Percentiles rank a stretch among this genome's conserved stretches.
phyloP scores from a whole-genome alignment of 1,140 invertebrate genomes.

The Prorops nasuta region DNA sequence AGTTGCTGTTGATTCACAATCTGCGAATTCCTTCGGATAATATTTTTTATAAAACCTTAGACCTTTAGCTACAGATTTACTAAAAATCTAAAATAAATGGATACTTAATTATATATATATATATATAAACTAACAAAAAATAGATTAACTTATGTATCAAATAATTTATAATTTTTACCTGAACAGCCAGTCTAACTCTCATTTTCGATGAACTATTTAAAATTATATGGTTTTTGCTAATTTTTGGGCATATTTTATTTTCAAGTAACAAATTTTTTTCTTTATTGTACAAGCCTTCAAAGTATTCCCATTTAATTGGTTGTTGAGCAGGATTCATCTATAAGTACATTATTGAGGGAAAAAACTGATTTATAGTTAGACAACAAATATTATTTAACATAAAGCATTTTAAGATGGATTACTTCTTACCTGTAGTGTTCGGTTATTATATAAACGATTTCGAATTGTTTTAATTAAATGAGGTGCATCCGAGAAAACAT shows the following conservation, averaged over 20 bases:
- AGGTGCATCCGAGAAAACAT: no score
- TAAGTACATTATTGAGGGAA: not conserved
- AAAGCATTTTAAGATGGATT: not conserved
- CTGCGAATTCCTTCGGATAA: no score
- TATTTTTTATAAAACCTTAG: no score
- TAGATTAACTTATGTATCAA: no score
- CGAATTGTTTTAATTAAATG: not conserved
- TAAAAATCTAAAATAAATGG: no score
- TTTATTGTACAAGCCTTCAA: not conserved
- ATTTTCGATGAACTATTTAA: constrained; percentile 12
- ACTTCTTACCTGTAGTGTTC: not conserved
- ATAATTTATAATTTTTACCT: no score
- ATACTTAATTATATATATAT: no score
- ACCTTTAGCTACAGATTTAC: no score
- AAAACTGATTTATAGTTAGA: not conserved
- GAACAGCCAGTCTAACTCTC: constrained; percentile 1
- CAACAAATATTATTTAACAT: not conserved
- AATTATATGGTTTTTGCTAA: not conserved
- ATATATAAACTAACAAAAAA: no score
- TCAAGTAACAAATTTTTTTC: not conserved
- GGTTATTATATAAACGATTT: not conserved
- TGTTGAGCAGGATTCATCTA: constrained; percentile 1
- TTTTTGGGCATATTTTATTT: constrained; percentile 1
- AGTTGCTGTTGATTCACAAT: no score
- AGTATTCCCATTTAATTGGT: constrained; percentile 3